A percentile compares a stretch with the other conserved stretches of the same genome.
Conservation (phyloP, 2,888 invertebrate species). For the Eupithecia inturbata region DNA sequence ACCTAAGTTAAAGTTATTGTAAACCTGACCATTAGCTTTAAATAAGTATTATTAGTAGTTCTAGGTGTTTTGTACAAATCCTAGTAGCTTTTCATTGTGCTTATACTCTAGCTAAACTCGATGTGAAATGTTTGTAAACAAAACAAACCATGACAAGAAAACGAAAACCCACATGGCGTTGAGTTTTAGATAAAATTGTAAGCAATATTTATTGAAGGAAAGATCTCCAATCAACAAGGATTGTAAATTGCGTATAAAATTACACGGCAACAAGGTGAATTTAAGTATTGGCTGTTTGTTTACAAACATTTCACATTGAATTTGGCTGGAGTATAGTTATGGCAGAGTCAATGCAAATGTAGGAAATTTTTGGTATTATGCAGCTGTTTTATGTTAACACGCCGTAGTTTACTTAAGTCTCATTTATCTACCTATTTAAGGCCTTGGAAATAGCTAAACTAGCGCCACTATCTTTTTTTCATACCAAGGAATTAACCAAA, state of each 20-base stretch:
- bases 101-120: constrained; percentile 1
- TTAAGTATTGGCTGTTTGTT: too few species aligned
- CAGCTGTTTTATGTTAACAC: background rate
- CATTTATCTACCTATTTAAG: background rate
- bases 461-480: background rate
- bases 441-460: background rate
- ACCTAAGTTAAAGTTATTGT: constrained; percentile 27
- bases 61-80: background rate
- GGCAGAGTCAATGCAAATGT: background rate
- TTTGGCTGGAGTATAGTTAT: constrained; percentile 2
- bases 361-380: background rate
- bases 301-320: too few species aligned
- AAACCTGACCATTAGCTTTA: constrained; percentile 34
- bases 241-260: too few species aligned
- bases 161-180: too few species aligned
- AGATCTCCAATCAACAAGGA: too few species aligned
- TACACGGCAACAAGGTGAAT: too few species aligned
- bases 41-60: background rate
- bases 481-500: background rate
- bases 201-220: too few species aligned
- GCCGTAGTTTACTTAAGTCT: background rate
- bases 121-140: too few species aligned
- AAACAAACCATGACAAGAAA: too few species aligned
- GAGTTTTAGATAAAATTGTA: too few species aligned
- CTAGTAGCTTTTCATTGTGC: constrained; percentile 6